Conservation (phyloP, 2,888 invertebrate genomes). For the Cryptocephalus primarius region DNA sequence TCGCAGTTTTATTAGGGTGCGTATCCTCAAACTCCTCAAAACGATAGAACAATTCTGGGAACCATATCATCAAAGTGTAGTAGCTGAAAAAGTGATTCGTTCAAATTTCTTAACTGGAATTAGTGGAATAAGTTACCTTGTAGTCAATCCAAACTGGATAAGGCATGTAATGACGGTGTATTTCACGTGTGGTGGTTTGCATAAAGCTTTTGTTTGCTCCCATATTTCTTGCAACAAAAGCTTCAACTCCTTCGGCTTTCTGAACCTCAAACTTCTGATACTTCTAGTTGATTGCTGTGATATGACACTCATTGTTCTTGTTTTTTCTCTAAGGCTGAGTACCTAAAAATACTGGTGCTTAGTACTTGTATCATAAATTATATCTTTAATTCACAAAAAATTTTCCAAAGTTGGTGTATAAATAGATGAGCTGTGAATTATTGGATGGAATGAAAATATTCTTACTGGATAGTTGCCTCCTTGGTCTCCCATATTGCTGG, state of each 20-base stretch:
- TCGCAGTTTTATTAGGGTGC: slow-evolving; percentile 56
- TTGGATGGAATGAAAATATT: slow-evolving; percentile 4
- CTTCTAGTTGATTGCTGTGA: slow-evolving; percentile 55
- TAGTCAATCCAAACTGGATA: slow-evolving; percentile 74
- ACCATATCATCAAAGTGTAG: slow-evolving; percentile 88
- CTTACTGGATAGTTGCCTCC: slow-evolving; percentile 62
- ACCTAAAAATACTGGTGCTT: slow-evolving; percentile 39
- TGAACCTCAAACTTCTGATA: slow-evolving; percentile 55
- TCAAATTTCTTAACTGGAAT: not conserved
- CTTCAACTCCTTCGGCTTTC: slow-evolving; percentile 62
- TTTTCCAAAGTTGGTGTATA: not conserved
- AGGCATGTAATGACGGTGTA: slow-evolving; percentile 67
- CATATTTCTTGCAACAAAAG: slow-evolving; percentile 59
- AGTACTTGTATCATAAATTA: too few species aligned
- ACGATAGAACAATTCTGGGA: slow-evolving; percentile 78
- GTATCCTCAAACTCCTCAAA: slow-evolving; percentile 62
- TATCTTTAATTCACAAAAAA: too few species aligned
- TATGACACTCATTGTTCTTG: slow-evolving; percentile 50
- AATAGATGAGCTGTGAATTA: not conserved
- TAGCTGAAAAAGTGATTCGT: slow-evolving; percentile 46
- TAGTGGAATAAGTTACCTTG: slow-evolving; percentile 42
- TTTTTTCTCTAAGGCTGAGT: slow-evolving; percentile 58
- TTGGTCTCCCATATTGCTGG: slow-evolving; percentile 59
- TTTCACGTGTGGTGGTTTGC: slow-evolving; percentile 61
- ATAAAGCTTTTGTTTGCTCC: slow-evolving; percentile 63